Conservation (phyloP, 2,113 vertebrate species). For the Cercopithecus mona region DNA sequence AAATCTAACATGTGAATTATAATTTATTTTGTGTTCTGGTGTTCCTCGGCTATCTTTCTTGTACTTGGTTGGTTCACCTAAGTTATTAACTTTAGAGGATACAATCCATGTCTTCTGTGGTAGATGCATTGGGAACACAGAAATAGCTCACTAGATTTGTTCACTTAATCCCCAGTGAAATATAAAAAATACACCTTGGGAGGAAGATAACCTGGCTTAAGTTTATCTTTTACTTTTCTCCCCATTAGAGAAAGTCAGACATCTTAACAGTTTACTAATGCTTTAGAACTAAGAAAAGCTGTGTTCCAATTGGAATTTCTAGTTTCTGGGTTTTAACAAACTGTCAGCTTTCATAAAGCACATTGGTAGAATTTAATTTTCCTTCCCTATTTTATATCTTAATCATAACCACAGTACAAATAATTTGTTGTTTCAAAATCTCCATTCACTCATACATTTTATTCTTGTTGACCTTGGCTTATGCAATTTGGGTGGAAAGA, state of each 20-base stretch:
- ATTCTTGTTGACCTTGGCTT: constrained; percentile 33
- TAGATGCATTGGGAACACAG: background rate
- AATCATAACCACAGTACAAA: background rate
- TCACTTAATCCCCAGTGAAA: background rate
- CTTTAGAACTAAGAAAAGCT: background rate
- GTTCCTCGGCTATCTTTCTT: background rate
- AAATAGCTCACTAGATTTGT: background rate
- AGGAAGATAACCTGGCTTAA: background rate
- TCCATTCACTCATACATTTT: background rate
- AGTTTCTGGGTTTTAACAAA: background rate
- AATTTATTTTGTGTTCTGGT: background rate
- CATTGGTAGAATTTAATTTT: constrained; percentile 21
- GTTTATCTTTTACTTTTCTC: background rate
- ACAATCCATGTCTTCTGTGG: background rate
- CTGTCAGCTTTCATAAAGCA: background rate
- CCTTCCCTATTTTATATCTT: background rate
- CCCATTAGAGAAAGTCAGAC: background rate
- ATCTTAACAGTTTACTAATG: background rate
- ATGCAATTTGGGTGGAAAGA: background rate
- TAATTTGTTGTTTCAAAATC: constrained; percentile 11
- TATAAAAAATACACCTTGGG: background rate
- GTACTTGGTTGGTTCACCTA: background rate
- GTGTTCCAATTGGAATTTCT: background rate
- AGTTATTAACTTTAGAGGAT: background rate
- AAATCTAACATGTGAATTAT: background rate